These are phyloP conservation scores for Phoxinus dragarum DNA, from an alignment of 2,797 vertebrate genomes.

Conservation along the genomic window DNA sequence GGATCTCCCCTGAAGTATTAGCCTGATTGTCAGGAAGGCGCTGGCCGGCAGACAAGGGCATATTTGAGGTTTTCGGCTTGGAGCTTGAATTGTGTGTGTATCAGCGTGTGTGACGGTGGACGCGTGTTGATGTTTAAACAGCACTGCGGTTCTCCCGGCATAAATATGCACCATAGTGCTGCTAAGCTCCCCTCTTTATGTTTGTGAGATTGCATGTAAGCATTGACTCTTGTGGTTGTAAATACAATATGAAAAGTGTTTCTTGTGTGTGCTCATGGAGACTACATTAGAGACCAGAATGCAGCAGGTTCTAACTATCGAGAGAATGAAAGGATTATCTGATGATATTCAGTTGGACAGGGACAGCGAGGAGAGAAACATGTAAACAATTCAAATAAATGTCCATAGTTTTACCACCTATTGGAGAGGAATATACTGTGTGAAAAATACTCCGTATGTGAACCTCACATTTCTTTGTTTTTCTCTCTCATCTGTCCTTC, in stretches of 20 bases:
- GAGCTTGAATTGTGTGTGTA: conserved; percentile 43
- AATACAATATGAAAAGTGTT: neutral
- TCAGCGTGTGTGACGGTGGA: conserved; percentile 53
- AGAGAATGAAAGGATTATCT: neutral
- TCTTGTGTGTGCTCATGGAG: neutral
- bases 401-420: neutral
- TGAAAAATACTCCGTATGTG: neutral
- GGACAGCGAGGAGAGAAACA: conserved; percentile 1
- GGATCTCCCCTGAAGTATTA: conserved; percentile 56
- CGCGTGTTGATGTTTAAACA: conserved; percentile 60
- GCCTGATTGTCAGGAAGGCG: conserved; percentile 52
- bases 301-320: neutral
- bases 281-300: neutral
- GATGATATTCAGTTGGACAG: neutral
- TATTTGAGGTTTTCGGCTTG: conserved; percentile 55
- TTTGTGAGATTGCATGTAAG: conserved; percentile 43
- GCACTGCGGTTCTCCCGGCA: neutral
- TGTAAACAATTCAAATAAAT: conserved; percentile 10
- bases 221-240: conserved; percentile 14
- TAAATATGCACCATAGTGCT: conserved; percentile 13
- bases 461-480: neutral
- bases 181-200: conserved; percentile 29
- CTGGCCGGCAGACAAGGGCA: conserved; percentile 51
- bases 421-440: neutral
- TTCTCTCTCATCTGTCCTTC: neutral